phyloP scores from a whole-genome alignment of 2,113 vertebrate species.

The Fulica atra region DNA sequence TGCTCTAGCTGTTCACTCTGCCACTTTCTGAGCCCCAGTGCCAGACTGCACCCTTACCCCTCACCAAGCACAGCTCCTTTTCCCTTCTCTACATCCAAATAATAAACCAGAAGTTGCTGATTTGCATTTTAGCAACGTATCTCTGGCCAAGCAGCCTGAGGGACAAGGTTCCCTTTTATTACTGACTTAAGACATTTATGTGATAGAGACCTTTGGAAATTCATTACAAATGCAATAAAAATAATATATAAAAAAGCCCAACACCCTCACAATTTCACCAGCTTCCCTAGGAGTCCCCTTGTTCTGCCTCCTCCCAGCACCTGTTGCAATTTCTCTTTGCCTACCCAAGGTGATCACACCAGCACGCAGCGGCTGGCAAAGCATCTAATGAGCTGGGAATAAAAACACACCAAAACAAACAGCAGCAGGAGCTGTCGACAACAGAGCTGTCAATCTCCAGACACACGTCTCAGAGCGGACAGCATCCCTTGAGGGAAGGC shows the following conservation, averaged over 20 bases:
- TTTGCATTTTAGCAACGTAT: not conserved
- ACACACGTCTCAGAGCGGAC: rapidly evolving
- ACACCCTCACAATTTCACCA: not conserved
- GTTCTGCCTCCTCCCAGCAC: not conserved
- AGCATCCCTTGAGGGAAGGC: not conserved
- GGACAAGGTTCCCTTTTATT: not conserved
- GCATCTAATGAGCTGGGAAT: not conserved
- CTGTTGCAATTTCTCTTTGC: not conserved
- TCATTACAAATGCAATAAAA: not conserved
- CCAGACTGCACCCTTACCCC: not conserved
- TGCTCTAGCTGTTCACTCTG: not conserved
- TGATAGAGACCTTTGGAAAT: not conserved
- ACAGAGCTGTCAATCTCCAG: not conserved
- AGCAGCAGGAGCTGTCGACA: not conserved
- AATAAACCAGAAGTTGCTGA: not conserved
- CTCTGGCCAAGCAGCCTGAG: not conserved
- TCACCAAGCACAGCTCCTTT: not conserved
- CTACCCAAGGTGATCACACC: not conserved
- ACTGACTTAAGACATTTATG: not conserved
- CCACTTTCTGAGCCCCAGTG: not conserved
- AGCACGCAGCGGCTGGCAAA: not conserved
- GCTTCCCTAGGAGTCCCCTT: not conserved
- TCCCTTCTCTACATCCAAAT: not conserved
- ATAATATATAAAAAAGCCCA: not conserved
- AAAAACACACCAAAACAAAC: not conserved